Evolutionary conservation across 2,888 invertebrate genomes (phyloP), one percentile per base, ranked within the genome.

Genomic region (Carabus problematicus): DNA sequence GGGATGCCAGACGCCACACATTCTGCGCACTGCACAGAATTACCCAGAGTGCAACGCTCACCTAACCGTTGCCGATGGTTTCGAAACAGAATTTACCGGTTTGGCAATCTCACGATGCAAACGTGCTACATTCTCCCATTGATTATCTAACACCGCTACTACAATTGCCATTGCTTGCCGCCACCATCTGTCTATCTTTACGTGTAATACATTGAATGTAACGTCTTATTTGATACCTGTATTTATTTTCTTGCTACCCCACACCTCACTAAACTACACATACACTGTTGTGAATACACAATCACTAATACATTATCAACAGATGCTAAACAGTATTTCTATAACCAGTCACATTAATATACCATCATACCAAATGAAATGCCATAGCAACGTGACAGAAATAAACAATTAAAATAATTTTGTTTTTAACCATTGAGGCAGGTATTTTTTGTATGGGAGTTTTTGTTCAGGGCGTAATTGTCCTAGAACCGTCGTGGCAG

Each of bases 21-120:
- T 29, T 29, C 29, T 29, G 29, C 29, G 29, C 29, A 29, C 29
- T 2, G 29, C 29, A 29, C 29, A 6, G 55, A 39, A 55, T 55
- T 55, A 55, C 55, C n/a, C 55, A 18, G 18, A 55, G 55, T 55
- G 55, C 55, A 55, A 18, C 29, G 29, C 19, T 12, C 19, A 29
- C 12, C n/a, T 12, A 19, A 12, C 19, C 29, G 29, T 39, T 6
- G 55, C 55, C 12, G 11, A 29, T 29, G 11, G 11, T 6, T n/a
- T 12, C 12, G 12, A 12, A n/a, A n/a, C 45, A 55, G 55, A 55
- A 55, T 55, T 55, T 55, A 55, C 55, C 55, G 55, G 45, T 14
- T n/a, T 55, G 8, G 19, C 55, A 55, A 55, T 55, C 29, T 55
- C 12, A 19, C 55, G 55, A 55, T 55, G 55, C 55, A 55, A 55